Conservation (phyloP, 2,113 vertebrate genomes). For the Centropus bengalensis region DNA sequence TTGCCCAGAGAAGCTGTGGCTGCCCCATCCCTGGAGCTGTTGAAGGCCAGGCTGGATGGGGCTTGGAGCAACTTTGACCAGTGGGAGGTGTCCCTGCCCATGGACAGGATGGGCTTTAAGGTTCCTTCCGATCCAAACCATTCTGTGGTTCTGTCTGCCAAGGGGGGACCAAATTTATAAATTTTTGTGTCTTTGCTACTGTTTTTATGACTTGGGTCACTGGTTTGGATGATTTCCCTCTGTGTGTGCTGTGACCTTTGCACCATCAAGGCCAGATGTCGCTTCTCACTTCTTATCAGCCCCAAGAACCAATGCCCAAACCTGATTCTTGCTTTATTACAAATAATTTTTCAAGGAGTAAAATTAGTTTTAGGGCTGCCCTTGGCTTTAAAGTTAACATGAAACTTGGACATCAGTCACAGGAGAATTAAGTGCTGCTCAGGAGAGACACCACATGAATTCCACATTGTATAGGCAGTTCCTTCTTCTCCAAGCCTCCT, state of each 20-base stretch:
- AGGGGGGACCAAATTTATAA: fast-evolving
- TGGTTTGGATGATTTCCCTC: neutral
- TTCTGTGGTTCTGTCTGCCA: neutral
- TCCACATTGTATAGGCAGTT: neutral
- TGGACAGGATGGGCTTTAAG: neutral
- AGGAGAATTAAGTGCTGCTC: neutral
- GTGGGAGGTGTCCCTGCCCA: neutral
- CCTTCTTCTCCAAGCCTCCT: neutral
- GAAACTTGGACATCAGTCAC: neutral
- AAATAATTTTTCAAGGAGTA: neutral
- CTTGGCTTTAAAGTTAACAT: neutral
- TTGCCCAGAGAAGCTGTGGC: no score
- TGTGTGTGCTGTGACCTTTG: fast-evolving
- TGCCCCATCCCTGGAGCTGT: neutral
- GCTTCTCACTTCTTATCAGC: neutral
- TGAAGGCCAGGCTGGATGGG: neutral
- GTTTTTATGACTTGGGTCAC: neutral
- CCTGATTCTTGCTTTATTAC: neutral
- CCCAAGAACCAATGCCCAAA: neutral
- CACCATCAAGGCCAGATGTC: neutral
- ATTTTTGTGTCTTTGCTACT: neutral
- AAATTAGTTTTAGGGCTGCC: neutral
- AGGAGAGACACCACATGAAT: fast-evolving
- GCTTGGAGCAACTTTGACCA: neutral
- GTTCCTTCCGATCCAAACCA: neutral